These are phyloP conservation scores for Hexactinellida sp. DNA, from an alignment of 37 sponge, comb jelly and placozoan genomes.

Conservation along the genomic window DNA sequence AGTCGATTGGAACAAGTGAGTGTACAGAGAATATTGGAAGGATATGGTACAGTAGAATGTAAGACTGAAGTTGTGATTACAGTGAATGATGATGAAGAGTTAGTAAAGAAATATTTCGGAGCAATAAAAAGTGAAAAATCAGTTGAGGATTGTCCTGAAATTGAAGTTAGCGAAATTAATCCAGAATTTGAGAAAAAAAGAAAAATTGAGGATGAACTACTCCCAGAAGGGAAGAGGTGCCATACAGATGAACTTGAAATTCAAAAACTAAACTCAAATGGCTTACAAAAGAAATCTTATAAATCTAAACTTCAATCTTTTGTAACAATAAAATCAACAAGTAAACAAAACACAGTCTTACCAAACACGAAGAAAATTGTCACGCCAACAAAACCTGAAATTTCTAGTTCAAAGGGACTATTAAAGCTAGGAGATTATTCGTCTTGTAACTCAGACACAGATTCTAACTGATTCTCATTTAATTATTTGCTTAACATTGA, in stretches of 20 bases:
- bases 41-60: background rate
- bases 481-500: too few species aligned
- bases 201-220: background rate
- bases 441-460: background rate
- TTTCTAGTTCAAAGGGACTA: background rate
- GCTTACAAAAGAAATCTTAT: background rate
- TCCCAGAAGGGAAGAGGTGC: background rate
- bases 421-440: background rate
- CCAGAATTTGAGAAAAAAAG: background rate
- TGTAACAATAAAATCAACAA: background rate
- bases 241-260: background rate
- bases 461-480: background rate
- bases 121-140: background rate
- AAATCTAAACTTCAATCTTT: background rate
- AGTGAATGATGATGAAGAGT: background rate
- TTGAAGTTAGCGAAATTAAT: background rate
- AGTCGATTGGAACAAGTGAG: constrained; percentile 55
- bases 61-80: background rate
- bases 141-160: background rate
- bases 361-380: background rate
- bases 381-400: background rate
- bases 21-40: background rate
- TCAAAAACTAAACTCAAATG: background rate
- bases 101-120: background rate
- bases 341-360: background rate